Percentiles rank a stretch among this genome's conserved stretches.
Conservation (phyloP, 2,888 invertebrate genomes). For the Osmoderma eremita region DNA sequence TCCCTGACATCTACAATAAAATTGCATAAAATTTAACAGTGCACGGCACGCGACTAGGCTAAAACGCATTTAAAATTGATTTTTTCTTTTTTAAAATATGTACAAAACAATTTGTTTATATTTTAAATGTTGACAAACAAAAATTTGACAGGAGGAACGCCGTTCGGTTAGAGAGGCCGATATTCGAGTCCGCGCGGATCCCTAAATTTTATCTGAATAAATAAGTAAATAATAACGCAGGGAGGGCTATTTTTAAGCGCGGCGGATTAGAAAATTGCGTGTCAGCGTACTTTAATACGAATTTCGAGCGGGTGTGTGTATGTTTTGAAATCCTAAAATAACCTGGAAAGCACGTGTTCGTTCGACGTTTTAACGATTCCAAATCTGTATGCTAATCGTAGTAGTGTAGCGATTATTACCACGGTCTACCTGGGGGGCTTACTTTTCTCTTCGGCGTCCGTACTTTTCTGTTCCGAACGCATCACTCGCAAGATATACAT, state of each 20-base stretch:
- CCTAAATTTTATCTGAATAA: not conserved
- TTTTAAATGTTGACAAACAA: conserved; percentile 39
- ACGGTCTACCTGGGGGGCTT: not conserved
- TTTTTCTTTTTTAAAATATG: conserved; percentile 3
- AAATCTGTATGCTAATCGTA: not conserved
- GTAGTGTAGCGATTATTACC: not conserved
- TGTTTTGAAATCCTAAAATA: conserved; percentile 47
- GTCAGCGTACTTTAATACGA: too few species aligned
- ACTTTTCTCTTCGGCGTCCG: conserved; percentile 44
- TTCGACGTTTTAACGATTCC: not conserved
- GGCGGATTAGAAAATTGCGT: not conserved
- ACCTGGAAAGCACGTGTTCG: conserved; percentile 50
- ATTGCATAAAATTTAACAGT: conserved; percentile 3
- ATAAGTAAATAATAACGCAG: not conserved
- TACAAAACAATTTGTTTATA: conserved; percentile 39
- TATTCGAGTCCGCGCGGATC: conserved; percentile 4
- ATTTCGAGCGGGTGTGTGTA: conserved; percentile 1
- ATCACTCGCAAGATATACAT: conserved; percentile 56
- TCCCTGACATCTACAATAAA: conserved; percentile 40
- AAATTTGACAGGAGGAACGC: conserved; percentile 40
- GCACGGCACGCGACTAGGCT: conserved; percentile 14
- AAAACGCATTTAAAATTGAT: conserved; percentile 32
- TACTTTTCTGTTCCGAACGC: conserved; percentile 50
- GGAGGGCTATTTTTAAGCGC: conserved; percentile 3
- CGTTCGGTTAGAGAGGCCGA: not conserved